Evolutionary conservation across 2,888 invertebrate genomes (phyloP).

Genomic region (Polia nebulosa): DNA sequence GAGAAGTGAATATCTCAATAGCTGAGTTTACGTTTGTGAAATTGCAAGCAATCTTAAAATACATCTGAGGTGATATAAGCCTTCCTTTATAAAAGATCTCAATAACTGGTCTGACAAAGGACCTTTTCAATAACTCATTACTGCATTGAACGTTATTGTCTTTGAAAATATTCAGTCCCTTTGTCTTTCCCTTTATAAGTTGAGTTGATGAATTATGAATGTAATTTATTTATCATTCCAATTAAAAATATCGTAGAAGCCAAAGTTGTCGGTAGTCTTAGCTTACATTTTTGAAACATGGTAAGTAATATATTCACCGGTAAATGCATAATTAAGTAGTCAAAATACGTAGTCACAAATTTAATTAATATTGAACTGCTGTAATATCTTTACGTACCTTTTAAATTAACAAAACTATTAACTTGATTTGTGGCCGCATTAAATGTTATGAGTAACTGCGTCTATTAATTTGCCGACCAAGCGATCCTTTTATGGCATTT

Average conservation of each 20-base stretch:
- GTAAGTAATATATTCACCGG: no score
- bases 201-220: no score
- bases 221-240: no score
- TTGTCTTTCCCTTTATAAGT: not conserved
- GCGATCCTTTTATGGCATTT: slow-evolving; percentile 5
- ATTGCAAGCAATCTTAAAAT: not conserved
- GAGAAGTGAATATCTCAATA: slow-evolving; percentile 21
- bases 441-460: slow-evolving; percentile 4
- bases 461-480: slow-evolving; percentile 1
- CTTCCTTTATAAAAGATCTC: not conserved
- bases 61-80: not conserved
- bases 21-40: not conserved
- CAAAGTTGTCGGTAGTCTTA: not conserved
- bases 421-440: slow-evolving; percentile 18
- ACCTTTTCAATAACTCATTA: not conserved
- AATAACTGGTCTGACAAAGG: not conserved
- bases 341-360: not conserved
- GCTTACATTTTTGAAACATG: no score
- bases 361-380: not conserved
- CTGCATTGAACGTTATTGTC: not conserved
- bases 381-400: not conserved
- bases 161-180: not conserved
- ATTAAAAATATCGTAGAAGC: not conserved
- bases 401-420: slow-evolving; percentile 22
- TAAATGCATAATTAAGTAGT: not conserved